Percentiles rank a stretch among this genome's conserved stretches.
Conservation (phyloP, 2,113 vertebrate species). For the Myanophis thanlyinensis region DNA sequence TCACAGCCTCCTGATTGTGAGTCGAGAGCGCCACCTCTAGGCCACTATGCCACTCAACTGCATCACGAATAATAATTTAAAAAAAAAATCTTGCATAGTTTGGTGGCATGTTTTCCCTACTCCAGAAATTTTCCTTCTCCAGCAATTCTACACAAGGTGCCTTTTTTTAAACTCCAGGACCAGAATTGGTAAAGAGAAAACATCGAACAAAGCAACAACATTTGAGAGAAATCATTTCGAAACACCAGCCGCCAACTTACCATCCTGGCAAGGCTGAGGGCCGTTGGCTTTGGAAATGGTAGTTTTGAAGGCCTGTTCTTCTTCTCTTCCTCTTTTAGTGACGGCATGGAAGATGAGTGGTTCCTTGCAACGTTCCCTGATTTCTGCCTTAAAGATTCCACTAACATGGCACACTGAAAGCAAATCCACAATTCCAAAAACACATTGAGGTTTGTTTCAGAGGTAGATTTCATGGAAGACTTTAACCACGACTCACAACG, state of each 20-base stretch:
- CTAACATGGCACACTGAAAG: conserved; percentile 76
- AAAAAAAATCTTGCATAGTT: neutral
- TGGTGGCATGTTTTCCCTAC: neutral
- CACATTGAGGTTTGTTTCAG: neutral
- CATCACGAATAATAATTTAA: neutral
- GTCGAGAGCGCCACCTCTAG: no score
- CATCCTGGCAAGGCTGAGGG: conserved; percentile 63
- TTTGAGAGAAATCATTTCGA: neutral
- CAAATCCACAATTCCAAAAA: neutral
- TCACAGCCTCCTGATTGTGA: no score
- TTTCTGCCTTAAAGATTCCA: conserved; percentile 73
- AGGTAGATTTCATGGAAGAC: neutral
- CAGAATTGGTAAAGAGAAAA: neutral
- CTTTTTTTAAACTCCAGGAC: neutral
- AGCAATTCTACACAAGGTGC: neutral
- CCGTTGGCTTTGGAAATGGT: conserved; percentile 56
- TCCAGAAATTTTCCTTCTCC: neutral
- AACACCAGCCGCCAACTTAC: conserved; percentile 60
- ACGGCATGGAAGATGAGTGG: neutral
- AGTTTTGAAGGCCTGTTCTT: conserved; percentile 47
- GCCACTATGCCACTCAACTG: neutral
- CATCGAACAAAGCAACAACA: neutral
- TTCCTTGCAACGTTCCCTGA: conserved; percentile 34
- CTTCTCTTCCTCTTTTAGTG: conserved; percentile 4
- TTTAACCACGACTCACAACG: neutral